A percentile compares a stretch with the other conserved stretches of the same genome.
Evolutionary conservation across 1,140 invertebrate species (phyloP).

Genomic region (Anoplolepis gracilipes): DNA sequence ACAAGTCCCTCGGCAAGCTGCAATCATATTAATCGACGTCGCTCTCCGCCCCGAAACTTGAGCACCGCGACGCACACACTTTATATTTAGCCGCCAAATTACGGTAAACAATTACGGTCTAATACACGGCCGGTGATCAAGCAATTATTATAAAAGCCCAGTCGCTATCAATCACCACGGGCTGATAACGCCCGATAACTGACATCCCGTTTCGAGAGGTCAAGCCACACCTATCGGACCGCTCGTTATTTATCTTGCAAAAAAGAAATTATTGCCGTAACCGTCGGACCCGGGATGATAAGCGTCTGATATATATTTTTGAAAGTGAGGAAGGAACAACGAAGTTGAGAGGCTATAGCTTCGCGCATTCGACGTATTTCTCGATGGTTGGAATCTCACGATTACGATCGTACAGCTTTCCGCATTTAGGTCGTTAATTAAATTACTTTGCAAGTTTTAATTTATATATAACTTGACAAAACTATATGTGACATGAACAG

Average conservation of each 20-base stretch:
- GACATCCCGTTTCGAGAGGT: constrained; percentile 64
- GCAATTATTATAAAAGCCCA: constrained; percentile 84
- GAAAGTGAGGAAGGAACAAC: constrained; percentile 7
- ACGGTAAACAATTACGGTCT: constrained; percentile 77
- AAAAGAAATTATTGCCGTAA: constrained; percentile 61
- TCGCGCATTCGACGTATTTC: constrained; percentile 19
- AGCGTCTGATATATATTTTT: constrained; percentile 46
- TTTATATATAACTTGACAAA: background rate
- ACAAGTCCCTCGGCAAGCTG: constrained; percentile 18
- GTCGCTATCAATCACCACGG: constrained; percentile 80
- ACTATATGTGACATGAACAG: background rate
- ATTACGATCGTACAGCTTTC: constrained; percentile 1
- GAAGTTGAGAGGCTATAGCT: background rate
- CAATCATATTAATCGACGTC: constrained; percentile 70
- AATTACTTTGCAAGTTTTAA: constrained; percentile 44
- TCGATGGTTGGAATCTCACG: constrained; percentile 8
- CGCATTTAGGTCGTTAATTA: constrained; percentile 24
- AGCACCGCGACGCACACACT: constrained; percentile 26
- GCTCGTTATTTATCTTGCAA: constrained; percentile 46
- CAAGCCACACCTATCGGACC: constrained; percentile 62
- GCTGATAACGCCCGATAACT: constrained; percentile 69
- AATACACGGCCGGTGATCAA: constrained; percentile 76
- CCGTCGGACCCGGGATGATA: constrained; percentile 42
- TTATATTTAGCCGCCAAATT: constrained; percentile 72
- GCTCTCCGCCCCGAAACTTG: constrained; percentile 52